A percentile compares a stretch with the other conserved stretches of the same genome.
Evolutionary conservation across 2,888 invertebrate genomes (phyloP).

Genomic region (Cephalotes varians): DNA sequence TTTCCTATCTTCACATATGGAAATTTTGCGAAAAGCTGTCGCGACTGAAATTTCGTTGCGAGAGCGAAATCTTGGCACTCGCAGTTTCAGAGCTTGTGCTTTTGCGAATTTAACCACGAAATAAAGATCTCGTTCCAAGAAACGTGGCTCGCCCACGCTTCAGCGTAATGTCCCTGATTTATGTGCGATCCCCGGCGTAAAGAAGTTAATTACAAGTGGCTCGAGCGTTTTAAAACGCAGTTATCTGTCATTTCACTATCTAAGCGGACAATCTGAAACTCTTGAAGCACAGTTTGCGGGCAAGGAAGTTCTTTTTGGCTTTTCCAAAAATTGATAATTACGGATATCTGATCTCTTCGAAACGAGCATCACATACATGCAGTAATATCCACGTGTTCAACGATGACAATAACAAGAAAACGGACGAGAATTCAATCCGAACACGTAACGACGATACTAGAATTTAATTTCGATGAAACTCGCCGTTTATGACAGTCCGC

Average conservation of each 20-base stretch:
- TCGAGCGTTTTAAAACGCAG: constrained; percentile 27
- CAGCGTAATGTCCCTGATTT: constrained; percentile 40
- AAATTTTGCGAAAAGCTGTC: constrained; percentile 31
- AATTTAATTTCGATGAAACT: constrained; percentile 26
- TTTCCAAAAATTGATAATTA: background rate
- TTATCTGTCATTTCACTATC: constrained; percentile 22
- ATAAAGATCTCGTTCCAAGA: constrained; percentile 40
- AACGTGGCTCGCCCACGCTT: constrained; percentile 3
- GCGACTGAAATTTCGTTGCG: constrained; percentile 34
- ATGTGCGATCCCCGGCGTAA: constrained; percentile 20
- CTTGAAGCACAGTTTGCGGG: background rate
- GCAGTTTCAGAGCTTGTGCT: background rate
- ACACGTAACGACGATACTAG: constrained; percentile 16
- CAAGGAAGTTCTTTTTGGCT: background rate
- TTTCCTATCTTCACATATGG: constrained; percentile 19
- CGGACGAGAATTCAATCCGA: constrained; percentile 7
- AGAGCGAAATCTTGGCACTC: constrained; percentile 23
- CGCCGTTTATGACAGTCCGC: constrained; percentile 10
- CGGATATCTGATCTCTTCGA: background rate
- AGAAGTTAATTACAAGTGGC: constrained; percentile 47
- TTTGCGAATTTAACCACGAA: constrained; percentile 35
- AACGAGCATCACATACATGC: background rate
- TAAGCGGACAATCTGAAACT: background rate
- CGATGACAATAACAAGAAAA: background rate
- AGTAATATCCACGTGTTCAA: background rate